Conservation (phyloP, 2,113 vertebrate genomes). For the Sapajus apella region DNA sequence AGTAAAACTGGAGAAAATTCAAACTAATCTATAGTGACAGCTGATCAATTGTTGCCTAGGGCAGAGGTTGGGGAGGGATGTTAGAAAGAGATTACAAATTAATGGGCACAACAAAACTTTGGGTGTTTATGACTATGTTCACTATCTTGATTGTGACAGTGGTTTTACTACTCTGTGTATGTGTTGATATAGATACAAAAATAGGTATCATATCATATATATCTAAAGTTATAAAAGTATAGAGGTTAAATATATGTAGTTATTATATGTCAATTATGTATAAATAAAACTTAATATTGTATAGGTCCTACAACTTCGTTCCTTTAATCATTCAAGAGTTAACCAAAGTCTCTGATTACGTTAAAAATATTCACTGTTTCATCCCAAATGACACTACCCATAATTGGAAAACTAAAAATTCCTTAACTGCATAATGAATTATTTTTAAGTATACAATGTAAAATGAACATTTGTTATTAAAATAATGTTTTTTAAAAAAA, state of each 20-base stretch:
- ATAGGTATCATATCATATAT: neutral
- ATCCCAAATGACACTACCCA: neutral
- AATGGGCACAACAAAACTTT: neutral
- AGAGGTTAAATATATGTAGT: neutral
- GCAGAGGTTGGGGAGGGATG: no score
- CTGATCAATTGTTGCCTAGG: neutral
- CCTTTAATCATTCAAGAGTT: neutral
- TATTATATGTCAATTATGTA: neutral
- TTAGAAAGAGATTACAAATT: neutral
- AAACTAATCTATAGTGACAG: neutral
- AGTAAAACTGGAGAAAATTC: neutral
- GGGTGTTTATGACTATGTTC: neutral
- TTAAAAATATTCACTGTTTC: slow-evolving; percentile 32
- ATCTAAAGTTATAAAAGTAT: neutral
- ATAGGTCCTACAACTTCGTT: neutral
- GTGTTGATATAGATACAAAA: neutral
- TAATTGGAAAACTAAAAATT: slow-evolving; percentile 55
- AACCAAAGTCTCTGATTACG: neutral
- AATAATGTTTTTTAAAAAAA: slow-evolving; percentile 29
- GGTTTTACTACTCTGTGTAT: neutral
- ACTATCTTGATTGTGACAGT: neutral
- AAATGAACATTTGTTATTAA: slow-evolving; percentile 48
- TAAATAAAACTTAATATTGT: slow-evolving; percentile 3
- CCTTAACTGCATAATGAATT: slow-evolving; percentile 30
- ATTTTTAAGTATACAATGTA: slow-evolving; percentile 55